Base-by-base conservation (phyloP, 2,888 invertebrate genomes). In the Scotopteryx bipunctaria region DNA sequence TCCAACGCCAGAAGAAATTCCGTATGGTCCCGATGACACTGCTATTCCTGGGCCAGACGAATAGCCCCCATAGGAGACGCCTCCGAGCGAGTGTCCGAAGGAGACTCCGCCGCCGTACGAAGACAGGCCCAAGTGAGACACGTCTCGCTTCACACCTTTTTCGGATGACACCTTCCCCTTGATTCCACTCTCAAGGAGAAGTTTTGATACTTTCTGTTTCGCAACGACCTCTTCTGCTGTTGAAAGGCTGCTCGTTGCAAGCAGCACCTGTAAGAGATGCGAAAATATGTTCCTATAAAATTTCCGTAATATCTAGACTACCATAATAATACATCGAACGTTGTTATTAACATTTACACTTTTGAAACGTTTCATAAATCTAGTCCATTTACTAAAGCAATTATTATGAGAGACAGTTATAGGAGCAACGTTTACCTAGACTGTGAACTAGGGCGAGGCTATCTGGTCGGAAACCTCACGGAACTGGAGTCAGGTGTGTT, bases 101-200 rank as follows among this genome's bases (percentile, higher is more conserved):
- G 44, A 46, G 15, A 40, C 9, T 3, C 25, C 31, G 6, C 43
- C 38, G 5, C 42, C 53, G 17, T 53, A 53, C 5, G 53, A 53
- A 1, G 47, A 29, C 13, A 38, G 4, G 27, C 42, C 59, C 21
- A 48, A 15, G 2, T 40, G 37, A 4, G 56, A 55, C 6, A 86
- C 80, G 29, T 82, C 81, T 50, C 89, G 72, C 61, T 89, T 90
- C 8, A 82, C 75, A 0, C 78, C 82, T 51, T 88, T 89, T 0
- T 74, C 83, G 3, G 80, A 62, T 1, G 67, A 46, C 6, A 69
- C 63, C n/a, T 87, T 48, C 15, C 54, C 86, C 48, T 82, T 86
- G 16, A 88, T 83, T 5, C 86, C 86, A 25, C 81, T 78, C 11
- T 61, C 66, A 52, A 82, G 78, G 21, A 88, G 69, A 3, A 86